Evolutionary conservation across 2,888 invertebrate genomes (phyloP).

Genomic region (Neoscelio sp.): DNA sequence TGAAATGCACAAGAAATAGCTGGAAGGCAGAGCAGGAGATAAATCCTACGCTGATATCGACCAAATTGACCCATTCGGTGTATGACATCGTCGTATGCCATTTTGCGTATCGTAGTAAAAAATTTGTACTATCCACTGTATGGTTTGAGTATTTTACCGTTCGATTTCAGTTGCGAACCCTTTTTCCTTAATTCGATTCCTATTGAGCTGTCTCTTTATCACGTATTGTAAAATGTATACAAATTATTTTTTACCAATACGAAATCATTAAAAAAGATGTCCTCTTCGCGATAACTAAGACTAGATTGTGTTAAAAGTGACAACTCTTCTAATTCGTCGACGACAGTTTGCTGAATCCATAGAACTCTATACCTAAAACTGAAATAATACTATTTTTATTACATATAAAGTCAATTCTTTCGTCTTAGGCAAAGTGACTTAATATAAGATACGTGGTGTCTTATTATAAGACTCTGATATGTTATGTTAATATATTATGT

Average conservation of each 20-base stretch:
- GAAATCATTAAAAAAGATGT: conserved; percentile 13
- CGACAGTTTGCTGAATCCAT: conserved; percentile 33
- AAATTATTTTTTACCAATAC: conserved; percentile 13
- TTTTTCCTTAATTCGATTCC: conserved; percentile 1
- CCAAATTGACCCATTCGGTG: conserved; percentile 89
- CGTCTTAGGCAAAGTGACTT: too few species aligned
- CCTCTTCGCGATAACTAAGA: conserved; percentile 17
- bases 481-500: not conserved
- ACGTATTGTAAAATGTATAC: conserved; percentile 25
- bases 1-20: conserved; percentile 90
- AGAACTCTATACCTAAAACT: conserved; percentile 40
- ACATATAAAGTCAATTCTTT: too few species aligned
- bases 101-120: conserved; percentile 76
- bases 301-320: conserved; percentile 30
- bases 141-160: conserved; percentile 6
- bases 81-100: conserved; percentile 90
- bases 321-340: conserved; percentile 17
- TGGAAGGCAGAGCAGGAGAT: conserved; percentile 88
- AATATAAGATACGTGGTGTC: too few species aligned
- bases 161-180: conserved; percentile 6
- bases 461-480: too few species aligned
- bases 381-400: conserved; percentile 2
- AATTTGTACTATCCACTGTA: conserved; percentile 44
- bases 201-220: conserved; percentile 11
- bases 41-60: conserved; percentile 88